A percentile compares a stretch with the other conserved stretches of the same genome.
phyloP scores from a whole-genome alignment of 1,140 invertebrate genomes.

The Zaprionus kolodkinae region DNA sequence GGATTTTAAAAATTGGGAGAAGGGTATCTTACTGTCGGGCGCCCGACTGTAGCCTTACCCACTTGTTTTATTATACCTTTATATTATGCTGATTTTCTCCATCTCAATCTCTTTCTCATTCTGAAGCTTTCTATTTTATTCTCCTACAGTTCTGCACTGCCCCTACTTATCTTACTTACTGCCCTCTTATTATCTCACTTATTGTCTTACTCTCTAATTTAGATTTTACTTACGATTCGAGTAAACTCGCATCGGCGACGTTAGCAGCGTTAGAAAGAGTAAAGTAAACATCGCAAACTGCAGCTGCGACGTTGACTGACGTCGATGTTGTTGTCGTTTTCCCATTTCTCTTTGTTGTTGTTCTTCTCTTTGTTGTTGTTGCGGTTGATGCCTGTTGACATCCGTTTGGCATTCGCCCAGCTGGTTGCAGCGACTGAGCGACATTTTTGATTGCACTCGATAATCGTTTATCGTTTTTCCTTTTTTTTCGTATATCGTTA shows the following conservation, averaged over 20 bases:
- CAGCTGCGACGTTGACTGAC: conserved; percentile 41
- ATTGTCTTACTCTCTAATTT: not conserved
- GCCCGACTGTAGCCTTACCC: too few species aligned
- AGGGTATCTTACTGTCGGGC: too few species aligned
- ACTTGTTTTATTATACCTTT: too few species aligned
- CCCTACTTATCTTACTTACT: not conserved
- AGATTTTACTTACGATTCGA: conserved; percentile 66
- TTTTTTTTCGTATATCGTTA: conserved; percentile 38
- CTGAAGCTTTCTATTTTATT: not conserved
- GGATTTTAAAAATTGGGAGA: too few species aligned
- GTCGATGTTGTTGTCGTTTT: conserved; percentile 17
- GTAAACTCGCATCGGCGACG: conserved; percentile 54
- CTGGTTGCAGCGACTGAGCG: conserved; percentile 43
- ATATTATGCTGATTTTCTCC: not conserved
- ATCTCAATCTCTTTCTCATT: not conserved
- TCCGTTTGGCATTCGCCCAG: conserved; percentile 32
- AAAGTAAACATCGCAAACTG: conserved; percentile 60
- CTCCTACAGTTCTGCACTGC: not conserved
- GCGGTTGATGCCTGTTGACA: conserved; percentile 25
- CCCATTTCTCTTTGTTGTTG: not conserved
- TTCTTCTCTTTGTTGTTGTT: conserved; percentile 1
- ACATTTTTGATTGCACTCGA: conserved; percentile 51
- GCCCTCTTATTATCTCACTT: not conserved
- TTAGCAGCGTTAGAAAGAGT: conserved; percentile 61
- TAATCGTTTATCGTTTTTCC: conserved; percentile 38